phyloP scores from a whole-genome alignment of 2,797 vertebrate species.

The Octomys mimax region DNA sequence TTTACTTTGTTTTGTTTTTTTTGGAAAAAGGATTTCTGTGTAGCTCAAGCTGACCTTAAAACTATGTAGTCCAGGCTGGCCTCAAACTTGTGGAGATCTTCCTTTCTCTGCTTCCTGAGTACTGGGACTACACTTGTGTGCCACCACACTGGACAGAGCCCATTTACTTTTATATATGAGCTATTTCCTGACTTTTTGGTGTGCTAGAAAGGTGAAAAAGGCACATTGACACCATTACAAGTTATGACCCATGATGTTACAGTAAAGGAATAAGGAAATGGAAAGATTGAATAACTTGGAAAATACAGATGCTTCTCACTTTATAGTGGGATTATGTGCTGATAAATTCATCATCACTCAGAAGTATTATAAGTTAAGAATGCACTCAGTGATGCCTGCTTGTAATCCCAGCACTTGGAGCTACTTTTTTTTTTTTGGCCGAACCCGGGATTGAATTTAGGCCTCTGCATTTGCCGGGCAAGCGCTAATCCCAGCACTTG shows the following conservation, averaged over 20 bases:
- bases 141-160: neutral
- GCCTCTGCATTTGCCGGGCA: too few relatives aligned
- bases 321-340: neutral
- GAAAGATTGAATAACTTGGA: slow-evolving; percentile 22
- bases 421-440: too few relatives aligned
- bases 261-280: slow-evolving; percentile 43
- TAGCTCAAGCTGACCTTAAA: neutral
- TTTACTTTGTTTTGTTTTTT: slow-evolving; percentile 18
- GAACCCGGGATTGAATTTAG: too few relatives aligned
- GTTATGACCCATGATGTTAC: neutral
- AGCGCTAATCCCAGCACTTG: neutral
- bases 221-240: neutral
- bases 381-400: neutral
- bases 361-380: neutral
- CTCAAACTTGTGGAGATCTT: neutral
- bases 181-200: slow-evolving; percentile 45
- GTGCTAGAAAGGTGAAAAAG: slow-evolving; percentile 39
- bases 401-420: neutral
- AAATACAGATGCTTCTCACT: slow-evolving; percentile 22
- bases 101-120: neutral
- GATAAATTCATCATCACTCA: neutral
- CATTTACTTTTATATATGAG: slow-evolving; percentile 31
- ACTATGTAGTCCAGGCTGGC: neutral
- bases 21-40: neutral
- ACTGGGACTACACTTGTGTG: neutral